A percentile compares a stretch with the other conserved stretches of the same genome.
phyloP scores from a whole-genome alignment of 2,113 vertebrate genomes.

The Leptocoma aspasia region DNA sequence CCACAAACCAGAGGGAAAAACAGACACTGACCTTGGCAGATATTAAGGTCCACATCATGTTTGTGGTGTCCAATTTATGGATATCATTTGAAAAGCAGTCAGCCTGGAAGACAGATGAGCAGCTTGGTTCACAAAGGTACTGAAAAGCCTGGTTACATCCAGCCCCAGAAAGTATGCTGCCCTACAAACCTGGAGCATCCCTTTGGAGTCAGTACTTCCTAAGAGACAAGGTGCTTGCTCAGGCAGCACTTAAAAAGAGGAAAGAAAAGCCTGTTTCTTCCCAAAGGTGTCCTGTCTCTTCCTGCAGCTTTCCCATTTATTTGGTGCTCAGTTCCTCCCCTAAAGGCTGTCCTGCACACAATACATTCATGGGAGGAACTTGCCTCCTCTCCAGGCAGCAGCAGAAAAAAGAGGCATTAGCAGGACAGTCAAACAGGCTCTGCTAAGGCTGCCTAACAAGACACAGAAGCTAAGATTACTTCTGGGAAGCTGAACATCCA shows the following conservation, averaged over 20 bases:
- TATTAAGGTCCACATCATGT: slow-evolving; percentile 92
- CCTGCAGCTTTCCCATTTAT: neutral
- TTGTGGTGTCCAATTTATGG: slow-evolving; percentile 91
- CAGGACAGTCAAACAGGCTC: neutral
- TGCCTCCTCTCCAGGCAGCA: neutral
- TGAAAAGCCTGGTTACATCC: neutral
- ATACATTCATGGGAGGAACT: neutral
- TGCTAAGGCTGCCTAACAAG: neutral
- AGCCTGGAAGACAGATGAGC: slow-evolving; percentile 75
- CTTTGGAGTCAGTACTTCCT: neutral
- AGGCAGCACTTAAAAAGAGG: neutral
- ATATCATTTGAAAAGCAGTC: slow-evolving; percentile 99
- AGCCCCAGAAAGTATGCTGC: neutral
- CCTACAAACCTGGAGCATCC: neutral
- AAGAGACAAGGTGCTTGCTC: neutral
- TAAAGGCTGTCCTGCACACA: neutral
- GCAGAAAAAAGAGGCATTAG: neutral
- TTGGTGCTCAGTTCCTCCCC: neutral
- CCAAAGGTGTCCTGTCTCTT: neutral
- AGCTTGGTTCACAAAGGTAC: neutral
- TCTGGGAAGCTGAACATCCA: neutral
- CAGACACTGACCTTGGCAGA: slow-evolving; percentile 85
- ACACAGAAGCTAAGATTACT: neutral
- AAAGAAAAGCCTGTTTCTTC: neutral
- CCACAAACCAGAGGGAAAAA: neutral